phyloP scores from a whole-genome alignment of 2,797 vertebrate genomes.

The Pseudochirops corinnae region DNA sequence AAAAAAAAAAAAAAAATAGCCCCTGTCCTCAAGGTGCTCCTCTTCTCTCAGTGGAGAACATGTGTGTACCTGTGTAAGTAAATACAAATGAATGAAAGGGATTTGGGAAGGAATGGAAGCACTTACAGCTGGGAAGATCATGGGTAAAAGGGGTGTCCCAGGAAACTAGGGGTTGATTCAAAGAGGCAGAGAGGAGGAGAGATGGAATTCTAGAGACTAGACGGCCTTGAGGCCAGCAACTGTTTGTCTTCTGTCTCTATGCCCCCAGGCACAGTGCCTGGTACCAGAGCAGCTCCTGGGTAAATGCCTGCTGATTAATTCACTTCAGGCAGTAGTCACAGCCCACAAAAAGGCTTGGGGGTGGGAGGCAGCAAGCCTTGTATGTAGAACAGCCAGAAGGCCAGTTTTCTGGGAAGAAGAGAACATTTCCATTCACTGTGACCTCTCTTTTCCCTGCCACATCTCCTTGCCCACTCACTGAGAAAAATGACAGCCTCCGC shows the following conservation, averaged over 20 bases:
- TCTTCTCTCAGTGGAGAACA: not conserved
- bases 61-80: not conserved
- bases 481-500: not conserved
- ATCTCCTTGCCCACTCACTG: not conserved
- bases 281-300: not conserved
- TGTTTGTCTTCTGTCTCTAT: not conserved
- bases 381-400: not conserved
- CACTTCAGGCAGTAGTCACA: not conserved
- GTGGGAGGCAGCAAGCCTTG: no score
- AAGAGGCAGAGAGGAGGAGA: not conserved
- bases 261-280: not conserved
- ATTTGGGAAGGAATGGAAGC: not conserved
- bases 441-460: not conserved
- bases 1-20: not conserved
- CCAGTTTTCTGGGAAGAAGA: not conserved
- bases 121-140: not conserved
- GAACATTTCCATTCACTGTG: not conserved
- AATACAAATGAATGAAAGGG: no score
- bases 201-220: not conserved
- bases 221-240: not conserved
- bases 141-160: not conserved
- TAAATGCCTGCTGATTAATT: not conserved
- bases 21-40: not conserved
- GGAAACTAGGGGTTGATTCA: not conserved
- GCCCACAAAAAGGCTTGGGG: not conserved